phyloP scores from a whole-genome alignment of 1,140 invertebrate species.

The Psilanteris sp. region DNA sequence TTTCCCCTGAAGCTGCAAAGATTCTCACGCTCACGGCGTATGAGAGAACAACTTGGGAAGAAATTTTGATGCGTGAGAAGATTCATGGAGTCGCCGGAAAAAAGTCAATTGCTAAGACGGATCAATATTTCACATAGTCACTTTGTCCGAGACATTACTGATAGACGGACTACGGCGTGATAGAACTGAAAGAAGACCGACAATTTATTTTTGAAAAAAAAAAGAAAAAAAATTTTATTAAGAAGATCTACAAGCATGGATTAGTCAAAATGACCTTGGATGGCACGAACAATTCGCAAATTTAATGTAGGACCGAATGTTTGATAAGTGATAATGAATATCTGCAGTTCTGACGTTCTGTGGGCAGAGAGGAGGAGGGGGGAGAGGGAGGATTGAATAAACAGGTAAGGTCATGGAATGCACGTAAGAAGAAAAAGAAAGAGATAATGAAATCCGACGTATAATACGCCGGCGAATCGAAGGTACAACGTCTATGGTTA shows the following conservation, averaged over 20 bases:
- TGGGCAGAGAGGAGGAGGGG: no score
- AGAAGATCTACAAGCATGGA: background rate
- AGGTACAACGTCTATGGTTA: conserved; percentile 45
- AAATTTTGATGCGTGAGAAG: conserved; percentile 61
- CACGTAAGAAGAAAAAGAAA: conserved; percentile 35
- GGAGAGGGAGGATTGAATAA: conserved; percentile 5
- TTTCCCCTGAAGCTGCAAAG: conserved; percentile 75
- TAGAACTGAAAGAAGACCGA: no score
- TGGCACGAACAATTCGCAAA: conserved; percentile 27
- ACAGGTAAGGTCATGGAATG: conserved; percentile 12
- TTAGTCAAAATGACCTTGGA: background rate
- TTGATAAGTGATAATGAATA: conserved; percentile 43
- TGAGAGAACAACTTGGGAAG: conserved; percentile 47
- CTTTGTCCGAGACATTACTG: no score
- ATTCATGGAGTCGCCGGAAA: conserved; percentile 29
- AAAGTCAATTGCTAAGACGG: conserved; percentile 43
- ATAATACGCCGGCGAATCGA: conserved; percentile 43
- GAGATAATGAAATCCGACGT: conserved; percentile 47
- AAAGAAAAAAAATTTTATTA: no score
- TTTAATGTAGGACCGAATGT: conserved; percentile 29
- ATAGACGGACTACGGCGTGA: no score
- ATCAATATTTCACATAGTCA: conserved; percentile 40
- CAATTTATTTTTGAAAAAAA: no score
- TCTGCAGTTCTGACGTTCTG: conserved; percentile 43
- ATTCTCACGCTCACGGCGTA: conserved; percentile 71